Base-by-base conservation (phyloP, 2,797 vertebrate genomes). In the Benthosema pterotum region DNA sequence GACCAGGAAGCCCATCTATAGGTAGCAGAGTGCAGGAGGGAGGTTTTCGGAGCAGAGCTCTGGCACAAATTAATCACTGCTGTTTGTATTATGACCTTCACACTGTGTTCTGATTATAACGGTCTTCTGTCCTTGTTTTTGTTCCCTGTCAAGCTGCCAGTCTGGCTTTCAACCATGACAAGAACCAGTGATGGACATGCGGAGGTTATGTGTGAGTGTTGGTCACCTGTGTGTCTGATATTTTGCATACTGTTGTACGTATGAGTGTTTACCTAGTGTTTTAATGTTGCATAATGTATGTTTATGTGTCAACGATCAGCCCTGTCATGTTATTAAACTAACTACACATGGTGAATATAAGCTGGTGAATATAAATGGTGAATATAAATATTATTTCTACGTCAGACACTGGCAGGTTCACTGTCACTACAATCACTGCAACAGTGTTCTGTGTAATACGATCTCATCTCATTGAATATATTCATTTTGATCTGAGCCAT, bases 61-160 rank as follows among this genome's bases (percentile, higher is more conserved):
- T 5, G 22, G 22, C 22, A 25, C 22, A 25, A 25, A 25, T 25
- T 25, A 25, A 25, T 3, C 22, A 25, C 22, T 25, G 22, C 32
- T 38, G 2, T 38, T 38, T 38, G 32, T 38, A 38, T 38, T 38
- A 38, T 46, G 45, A 15, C 45, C 45, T 15, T 15, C 45, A 12
- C 1, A 7, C 43, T 45, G 43, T 7, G 2, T 38, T 38, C 32
- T n/a, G 18, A 57, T 5, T 53, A 9, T 19, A 47, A 14, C 3
- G 25, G 14, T 55, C 11, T 67, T 46, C 62, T 42, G 51, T 65
- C 32, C 17, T 67, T 25, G 57, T 12, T 64, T 75, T 72, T 43
- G 61, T 69, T 65, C 77, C 59, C 13, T 15, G 48, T 42, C 52
- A 83, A 94, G 92, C 88, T 82, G 77, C 88, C 65, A 89, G 88